Base-by-base conservation (phyloP, 2,888 invertebrate genomes). In the Melipona bicolor region DNA sequence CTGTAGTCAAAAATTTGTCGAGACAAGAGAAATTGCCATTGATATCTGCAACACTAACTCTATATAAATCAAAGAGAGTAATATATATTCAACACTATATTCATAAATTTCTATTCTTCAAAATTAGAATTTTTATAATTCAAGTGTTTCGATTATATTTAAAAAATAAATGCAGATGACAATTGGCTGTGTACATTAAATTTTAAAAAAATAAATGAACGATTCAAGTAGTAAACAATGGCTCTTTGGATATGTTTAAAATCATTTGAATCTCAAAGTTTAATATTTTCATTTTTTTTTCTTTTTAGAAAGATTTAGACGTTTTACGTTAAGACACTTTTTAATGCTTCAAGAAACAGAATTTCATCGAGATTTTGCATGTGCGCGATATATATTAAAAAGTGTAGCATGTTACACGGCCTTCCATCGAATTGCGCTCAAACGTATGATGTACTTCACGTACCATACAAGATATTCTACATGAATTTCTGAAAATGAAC, bases 381-480 rank as follows among this genome's bases (percentile, higher is more conserved):
- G 69, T 74, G 70, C 79, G 64, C 73, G 56, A 70, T 70, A 72
- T 75, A 64, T 72, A 62, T 83, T 77, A 70, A 70, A 65, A 70
- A 65, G 49, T 71, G 80, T 78, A 77, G 52, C 70, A 65, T 77
- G 65, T 75, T 74, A 76, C 69, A 52, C 65, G 64, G 62, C 59
- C 49, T 86, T 83, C 77, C 88, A 84, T 84, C 67, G 59, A 87
- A 84, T 80, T 83, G 75, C 79, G 79, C 79, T 81, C 73, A 69
- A 87, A 84, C 78, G 73, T 86, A 70, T 56, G 50, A 75, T 65
- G 36, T 81, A 77, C 49, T 43, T 79, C 17, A 64, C 65, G 76
- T 71, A 79, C 32, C 59, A 67, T 83, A 65, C 71, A 72, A 77
- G 79, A 65, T 74, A 83, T 32, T 77, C 54, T 75, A 77, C 43